These are phyloP conservation scores for Xestia xanthographa DNA, from an alignment of 2,888 invertebrate species.

Conservation along the genomic window DNA sequence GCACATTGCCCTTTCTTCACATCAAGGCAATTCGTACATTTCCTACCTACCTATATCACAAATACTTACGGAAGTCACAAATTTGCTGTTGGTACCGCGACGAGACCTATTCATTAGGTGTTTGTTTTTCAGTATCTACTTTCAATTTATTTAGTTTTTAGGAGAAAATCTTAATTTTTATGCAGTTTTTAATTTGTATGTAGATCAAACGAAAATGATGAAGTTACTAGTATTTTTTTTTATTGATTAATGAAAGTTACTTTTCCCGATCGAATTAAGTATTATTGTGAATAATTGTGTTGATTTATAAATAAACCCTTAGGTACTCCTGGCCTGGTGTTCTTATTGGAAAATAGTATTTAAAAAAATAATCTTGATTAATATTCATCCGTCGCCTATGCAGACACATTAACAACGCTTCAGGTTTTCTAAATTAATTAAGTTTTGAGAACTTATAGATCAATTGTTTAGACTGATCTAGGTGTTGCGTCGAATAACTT, in stretches of 20 bases:
- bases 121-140: conserved; percentile 5
- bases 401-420: conserved; percentile 3
- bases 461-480: background rate
- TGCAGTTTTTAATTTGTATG: background rate
- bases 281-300: conserved; percentile 2
- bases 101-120: conserved; percentile 7
- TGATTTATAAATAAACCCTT: conserved; percentile 65
- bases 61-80: conserved; percentile 23
- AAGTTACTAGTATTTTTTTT: background rate
- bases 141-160: background rate
- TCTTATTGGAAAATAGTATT: conserved; percentile 79
- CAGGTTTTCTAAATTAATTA: background rate
- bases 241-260: background rate
- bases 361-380: conserved; percentile 24
- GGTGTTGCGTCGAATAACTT: background rate
- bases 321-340: conserved; percentile 72
- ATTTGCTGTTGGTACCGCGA: background rate
- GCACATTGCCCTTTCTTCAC: conserved; percentile 1
- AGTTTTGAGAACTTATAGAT: background rate
- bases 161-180: background rate
- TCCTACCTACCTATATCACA: conserved; percentile 28
- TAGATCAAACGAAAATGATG: background rate
- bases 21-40: conserved; percentile 20
- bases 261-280: conserved; percentile 1
- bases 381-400: conserved; percentile 67